phyloP scores from a whole-genome alignment of 1,140 invertebrate genomes.

The Penaeus chinensis region DNA sequence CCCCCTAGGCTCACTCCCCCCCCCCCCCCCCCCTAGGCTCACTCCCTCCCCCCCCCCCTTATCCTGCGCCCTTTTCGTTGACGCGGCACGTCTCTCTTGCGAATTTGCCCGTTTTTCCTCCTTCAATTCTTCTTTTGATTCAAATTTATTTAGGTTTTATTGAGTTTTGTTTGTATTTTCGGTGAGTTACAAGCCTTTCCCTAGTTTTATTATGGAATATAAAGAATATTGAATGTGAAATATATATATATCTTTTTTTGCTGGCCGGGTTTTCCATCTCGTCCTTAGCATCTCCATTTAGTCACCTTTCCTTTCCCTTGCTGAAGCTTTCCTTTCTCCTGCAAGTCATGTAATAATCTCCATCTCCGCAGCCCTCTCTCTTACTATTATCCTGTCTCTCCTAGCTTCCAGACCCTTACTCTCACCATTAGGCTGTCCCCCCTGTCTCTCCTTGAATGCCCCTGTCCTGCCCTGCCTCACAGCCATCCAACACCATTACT shows the following conservation, averaged over 20 bases:
- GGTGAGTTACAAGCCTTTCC: no score
- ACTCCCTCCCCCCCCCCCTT: neutral
- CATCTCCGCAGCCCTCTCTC: neutral
- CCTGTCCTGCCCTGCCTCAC: neutral
- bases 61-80: conserved; percentile 1
- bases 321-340: no score
- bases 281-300: neutral
- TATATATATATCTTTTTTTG: no score
- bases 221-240: no score
- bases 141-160: neutral
- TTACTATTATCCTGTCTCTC: neutral
- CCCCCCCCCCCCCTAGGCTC: neutral
- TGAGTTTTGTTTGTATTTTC: neutral
- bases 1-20: neutral
- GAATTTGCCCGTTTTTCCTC: neutral
- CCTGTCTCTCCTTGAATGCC: neutral
- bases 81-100: neutral
- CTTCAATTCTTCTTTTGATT: neutral
- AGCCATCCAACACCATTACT: neutral
- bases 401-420: neutral
- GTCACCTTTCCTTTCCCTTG: neutral
- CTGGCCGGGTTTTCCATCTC: neutral
- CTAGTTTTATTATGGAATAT: no score
- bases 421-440: neutral
- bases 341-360: no score